Percentiles rank a stretch among this genome's conserved stretches.
phyloP scores from a whole-genome alignment of 2,888 invertebrate genomes.

The Epinotia ramella region DNA sequence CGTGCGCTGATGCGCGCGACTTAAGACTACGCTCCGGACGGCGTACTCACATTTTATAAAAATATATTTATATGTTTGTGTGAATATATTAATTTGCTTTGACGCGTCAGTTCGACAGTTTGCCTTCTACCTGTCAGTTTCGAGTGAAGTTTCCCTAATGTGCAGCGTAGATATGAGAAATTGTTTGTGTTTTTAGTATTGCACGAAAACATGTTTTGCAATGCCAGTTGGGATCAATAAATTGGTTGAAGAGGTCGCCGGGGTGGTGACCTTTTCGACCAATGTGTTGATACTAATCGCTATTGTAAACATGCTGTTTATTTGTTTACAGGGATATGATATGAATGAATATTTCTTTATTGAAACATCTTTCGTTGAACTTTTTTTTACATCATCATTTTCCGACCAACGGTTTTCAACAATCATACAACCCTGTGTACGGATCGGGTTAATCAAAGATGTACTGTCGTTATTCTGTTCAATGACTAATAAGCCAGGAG shows the following conservation, averaged over 20 bases:
- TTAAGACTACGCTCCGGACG: conserved; percentile 64
- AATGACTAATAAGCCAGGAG: too few species aligned
- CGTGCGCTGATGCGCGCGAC: conserved; percentile 67
- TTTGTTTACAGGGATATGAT: background rate
- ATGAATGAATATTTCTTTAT: background rate
- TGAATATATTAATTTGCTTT: conserved; percentile 42
- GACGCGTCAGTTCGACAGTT: conserved; percentile 30
- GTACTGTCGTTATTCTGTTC: too few species aligned
- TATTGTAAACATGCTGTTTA: conserved; percentile 20
- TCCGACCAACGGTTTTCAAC: background rate
- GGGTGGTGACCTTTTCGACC: conserved; percentile 13
- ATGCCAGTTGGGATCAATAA: background rate
- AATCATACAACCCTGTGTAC: background rate
- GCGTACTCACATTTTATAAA: conserved; percentile 38
- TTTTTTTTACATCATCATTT: background rate
- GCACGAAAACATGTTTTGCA: conserved; percentile 31
- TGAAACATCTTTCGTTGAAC: background rate
- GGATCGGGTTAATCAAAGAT: too few species aligned
- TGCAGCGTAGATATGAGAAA: background rate
- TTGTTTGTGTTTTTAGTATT: conserved; percentile 27
- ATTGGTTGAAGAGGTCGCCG: too few species aligned
- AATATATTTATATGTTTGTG: conserved; percentile 40
- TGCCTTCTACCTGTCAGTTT: conserved; percentile 25
- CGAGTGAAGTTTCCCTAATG: conserved; percentile 43
- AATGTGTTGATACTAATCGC: conserved; percentile 4